Conservation (phyloP, 2,888 invertebrate species). For the Horisme vitalbata region DNA sequence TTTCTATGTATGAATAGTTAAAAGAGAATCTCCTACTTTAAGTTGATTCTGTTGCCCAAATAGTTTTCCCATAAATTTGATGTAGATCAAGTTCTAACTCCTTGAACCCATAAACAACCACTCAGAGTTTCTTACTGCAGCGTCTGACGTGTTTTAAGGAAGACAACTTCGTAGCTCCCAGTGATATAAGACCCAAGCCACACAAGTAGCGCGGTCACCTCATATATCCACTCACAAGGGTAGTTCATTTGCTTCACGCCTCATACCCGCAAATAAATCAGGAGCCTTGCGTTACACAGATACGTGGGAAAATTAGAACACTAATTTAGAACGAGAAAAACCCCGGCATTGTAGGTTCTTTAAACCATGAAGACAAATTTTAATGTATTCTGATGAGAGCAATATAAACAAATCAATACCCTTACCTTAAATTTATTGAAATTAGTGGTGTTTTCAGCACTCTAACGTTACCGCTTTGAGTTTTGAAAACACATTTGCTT, state of each 20-base stretch:
- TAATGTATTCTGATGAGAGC: too few relatives aligned
- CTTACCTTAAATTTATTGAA: too few relatives aligned
- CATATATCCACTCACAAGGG: constrained; percentile 72
- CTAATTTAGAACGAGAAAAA: constrained; percentile 46
- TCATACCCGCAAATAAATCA: constrained; percentile 81
- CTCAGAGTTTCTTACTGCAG: constrained; percentile 12
- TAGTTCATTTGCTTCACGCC: constrained; percentile 79
- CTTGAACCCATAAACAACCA: constrained; percentile 7
- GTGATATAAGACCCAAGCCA: constrained; percentile 45
- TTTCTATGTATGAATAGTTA: too few relatives aligned
- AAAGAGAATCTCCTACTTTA: too few relatives aligned
- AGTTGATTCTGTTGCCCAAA: too few relatives aligned
- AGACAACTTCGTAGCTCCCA: constrained; percentile 21
- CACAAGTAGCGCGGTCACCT: constrained; percentile 55
- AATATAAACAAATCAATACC: too few relatives aligned
- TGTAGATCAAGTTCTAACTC: constrained; percentile 4
- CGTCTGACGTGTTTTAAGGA: constrained; percentile 18
- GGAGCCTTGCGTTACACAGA: constrained; percentile 56
- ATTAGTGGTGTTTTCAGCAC: too few relatives aligned
- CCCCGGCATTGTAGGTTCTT: too few relatives aligned
- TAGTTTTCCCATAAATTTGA: not conserved
- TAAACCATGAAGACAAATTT: too few relatives aligned
- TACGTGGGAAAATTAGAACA: constrained; percentile 56
- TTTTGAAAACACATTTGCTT: too few relatives aligned
- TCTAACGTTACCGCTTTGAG: too few relatives aligned